Evolutionary conservation across 2,113 vertebrate species (phyloP), one percentile per base, ranked within the genome.

Genomic region (Puntigrus tetrazona): DNA sequence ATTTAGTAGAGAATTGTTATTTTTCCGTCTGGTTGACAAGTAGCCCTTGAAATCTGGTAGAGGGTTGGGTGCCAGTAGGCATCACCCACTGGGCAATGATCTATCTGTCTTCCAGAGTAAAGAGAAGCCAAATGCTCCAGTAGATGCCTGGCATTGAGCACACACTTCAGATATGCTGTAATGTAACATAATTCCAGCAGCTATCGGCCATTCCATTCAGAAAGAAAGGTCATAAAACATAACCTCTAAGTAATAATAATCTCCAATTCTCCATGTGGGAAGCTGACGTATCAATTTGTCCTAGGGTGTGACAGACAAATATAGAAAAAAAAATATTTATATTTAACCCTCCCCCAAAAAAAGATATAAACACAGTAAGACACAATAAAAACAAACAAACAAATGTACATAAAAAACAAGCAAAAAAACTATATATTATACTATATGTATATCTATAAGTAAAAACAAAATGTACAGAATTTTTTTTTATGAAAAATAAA

Each of bases 21-120:
- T 92, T 92, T 92, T 92, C 88, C 91, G 92, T 93, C 90, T 93
- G 90, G 83, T 59, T 92, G 92, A 94, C 91, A 92, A 91, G 88
- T 88, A 86, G 89, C 84, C 85, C 90, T 90, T 92, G 91, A 93
- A 93, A 92, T 91, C 85, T 91, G 89, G 83, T 90, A 76, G 80
- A 89, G 87, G 88, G 86, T 88, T 79, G 73, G 85, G 87, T 88
- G 90, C 90, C 73, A 91, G 89, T 83, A 90, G 84, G 86, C 88
- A 81, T 85, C 87, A 91, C 91, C 90, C 89, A 88, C 81, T 78
- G 83, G 88, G 89, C 80, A 29, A 87, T 84, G 89, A 69, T 91
- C 91, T 90, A 94, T 93, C 92, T 87, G 86, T 93, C 91, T 92
- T 92, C 90, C 85, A 91, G 88, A 91, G 90, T 90, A 91, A 88